phyloP scores from a whole-genome alignment of 2,797 vertebrate species.

The Alca torda region DNA sequence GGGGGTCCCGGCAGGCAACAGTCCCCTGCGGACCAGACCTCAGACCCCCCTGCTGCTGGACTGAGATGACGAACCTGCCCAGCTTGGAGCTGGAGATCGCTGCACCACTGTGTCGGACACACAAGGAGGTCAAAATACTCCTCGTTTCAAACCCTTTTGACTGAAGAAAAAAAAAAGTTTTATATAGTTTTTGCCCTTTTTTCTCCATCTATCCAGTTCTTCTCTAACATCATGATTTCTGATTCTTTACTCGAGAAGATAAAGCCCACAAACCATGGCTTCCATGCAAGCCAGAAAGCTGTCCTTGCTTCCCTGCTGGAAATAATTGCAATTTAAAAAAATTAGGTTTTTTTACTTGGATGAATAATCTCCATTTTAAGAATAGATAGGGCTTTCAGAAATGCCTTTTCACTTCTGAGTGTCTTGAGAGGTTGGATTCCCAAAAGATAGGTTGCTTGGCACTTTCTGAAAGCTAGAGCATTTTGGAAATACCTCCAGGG shows the following conservation, averaged over 20 bases:
- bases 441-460: not conserved
- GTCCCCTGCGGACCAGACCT: rapidly evolving
- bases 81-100: not conserved
- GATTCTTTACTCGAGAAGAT: not conserved
- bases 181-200: not conserved
- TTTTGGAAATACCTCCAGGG: not conserved
- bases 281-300: not conserved
- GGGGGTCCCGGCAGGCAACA: not conserved
- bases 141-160: not conserved
- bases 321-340: not conserved
- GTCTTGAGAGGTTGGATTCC: not conserved
- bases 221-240: not conserved
- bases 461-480: not conserved
- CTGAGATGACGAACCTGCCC: not conserved
- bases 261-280: not conserved
- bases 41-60: rapidly evolving
- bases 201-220: not conserved
- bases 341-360: not conserved
- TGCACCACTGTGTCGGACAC: rapidly evolving
- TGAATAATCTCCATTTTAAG: not conserved
- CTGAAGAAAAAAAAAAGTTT: not conserved
- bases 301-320: not conserved
- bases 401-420: not conserved
- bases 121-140: not conserved
- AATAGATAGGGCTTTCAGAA: not conserved